Evolutionary conservation across 2,113 vertebrate species (phyloP).

Genomic region (Cinclus mexicanus): DNA sequence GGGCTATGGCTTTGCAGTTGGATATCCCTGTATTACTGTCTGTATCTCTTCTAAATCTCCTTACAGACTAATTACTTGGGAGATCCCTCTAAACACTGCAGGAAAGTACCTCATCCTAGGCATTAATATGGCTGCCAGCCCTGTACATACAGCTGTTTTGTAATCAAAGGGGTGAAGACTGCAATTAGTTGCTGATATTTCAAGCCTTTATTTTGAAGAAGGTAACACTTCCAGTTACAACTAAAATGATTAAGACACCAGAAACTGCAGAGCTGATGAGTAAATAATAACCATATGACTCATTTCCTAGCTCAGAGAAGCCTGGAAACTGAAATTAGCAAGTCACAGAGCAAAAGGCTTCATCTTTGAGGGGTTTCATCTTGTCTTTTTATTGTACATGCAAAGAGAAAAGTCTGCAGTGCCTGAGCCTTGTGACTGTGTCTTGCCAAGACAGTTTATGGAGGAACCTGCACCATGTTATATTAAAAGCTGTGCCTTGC

Average conservation of each 20-base stretch:
- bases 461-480: neutral
- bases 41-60: neutral
- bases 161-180: neutral
- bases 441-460: neutral
- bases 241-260: conserved; percentile 6
- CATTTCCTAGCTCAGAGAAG: conserved; percentile 27
- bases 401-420: neutral
- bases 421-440: neutral
- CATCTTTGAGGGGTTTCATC: neutral
- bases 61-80: neutral
- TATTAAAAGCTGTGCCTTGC: neutral
- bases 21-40: neutral
- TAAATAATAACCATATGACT: conserved; percentile 55
- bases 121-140: neutral
- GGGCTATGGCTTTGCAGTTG: neutral
- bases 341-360: neutral
- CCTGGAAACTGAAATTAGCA: conserved; percentile 6
- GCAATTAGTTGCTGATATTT: conserved; percentile 4
- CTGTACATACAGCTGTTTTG: neutral
- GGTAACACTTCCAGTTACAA: neutral
- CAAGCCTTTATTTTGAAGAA: conserved; percentile 8
- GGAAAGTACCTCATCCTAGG: neutral
- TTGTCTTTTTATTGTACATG: neutral
- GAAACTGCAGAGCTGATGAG: conserved; percentile 23
- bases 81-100: neutral